Percentiles rank a stretch among this genome's conserved stretches.
Evolutionary conservation across 1,140 invertebrate species (phyloP).

Genomic region (Drosophila mayri): DNA sequence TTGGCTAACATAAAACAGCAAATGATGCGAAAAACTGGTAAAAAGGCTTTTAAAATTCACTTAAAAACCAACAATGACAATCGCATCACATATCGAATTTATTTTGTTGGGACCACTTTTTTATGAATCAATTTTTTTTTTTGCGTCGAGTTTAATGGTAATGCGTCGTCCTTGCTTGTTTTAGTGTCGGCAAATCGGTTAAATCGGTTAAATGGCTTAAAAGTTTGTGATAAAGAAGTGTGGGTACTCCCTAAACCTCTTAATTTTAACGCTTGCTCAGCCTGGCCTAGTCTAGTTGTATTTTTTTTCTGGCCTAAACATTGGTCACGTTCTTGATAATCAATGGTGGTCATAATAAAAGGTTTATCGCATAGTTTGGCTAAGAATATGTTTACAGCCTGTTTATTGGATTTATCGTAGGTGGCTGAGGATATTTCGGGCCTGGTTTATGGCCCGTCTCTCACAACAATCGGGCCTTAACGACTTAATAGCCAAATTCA

Average conservation of each 20-base stretch:
- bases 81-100: slow-evolving; percentile 60
- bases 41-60: slow-evolving; percentile 81
- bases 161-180: slow-evolving; percentile 51
- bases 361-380: slow-evolving; percentile 41
- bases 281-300: slow-evolving; percentile 6
- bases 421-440: slow-evolving; percentile 14
- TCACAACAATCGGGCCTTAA: slow-evolving; percentile 63
- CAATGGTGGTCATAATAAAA: slow-evolving; percentile 65
- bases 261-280: slow-evolving; percentile 62
- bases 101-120: slow-evolving; percentile 50
- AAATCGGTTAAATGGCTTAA: slow-evolving; percentile 82
- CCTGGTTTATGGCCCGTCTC: slow-evolving; percentile 47
- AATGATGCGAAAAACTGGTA: slow-evolving; percentile 80
- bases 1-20: slow-evolving; percentile 67
- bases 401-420: slow-evolving; percentile 56
- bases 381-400: slow-evolving; percentile 35
- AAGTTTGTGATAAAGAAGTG: slow-evolving; percentile 71
- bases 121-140: slow-evolving; percentile 77
- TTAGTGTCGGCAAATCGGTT: slow-evolving; percentile 73
- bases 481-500: slow-evolving; percentile 82
- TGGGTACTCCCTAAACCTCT: slow-evolving; percentile 14
- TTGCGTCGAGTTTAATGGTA: slow-evolving; percentile 38
- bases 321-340: slow-evolving; percentile 66
- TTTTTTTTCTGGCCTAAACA: slow-evolving; percentile 7
- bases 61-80: slow-evolving; percentile 78